Conservation (phyloP, 2,797 vertebrate species). For the Buceros bicornis region DNA sequence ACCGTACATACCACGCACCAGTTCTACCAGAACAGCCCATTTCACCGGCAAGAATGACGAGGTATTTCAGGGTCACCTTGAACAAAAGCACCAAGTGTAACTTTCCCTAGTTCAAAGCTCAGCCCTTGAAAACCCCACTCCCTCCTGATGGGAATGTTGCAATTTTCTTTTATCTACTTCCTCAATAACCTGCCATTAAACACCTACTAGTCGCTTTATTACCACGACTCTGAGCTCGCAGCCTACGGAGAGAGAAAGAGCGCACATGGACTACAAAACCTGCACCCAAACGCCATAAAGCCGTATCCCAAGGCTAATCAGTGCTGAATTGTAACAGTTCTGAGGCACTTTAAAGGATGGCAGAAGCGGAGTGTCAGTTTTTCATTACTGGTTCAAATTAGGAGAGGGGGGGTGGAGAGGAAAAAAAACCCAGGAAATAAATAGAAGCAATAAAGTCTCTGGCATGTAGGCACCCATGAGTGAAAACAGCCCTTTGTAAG, state of each 20-base stretch:
- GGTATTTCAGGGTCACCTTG: slow-evolving; percentile 48
- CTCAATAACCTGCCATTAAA: slow-evolving; percentile 82
- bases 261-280: slow-evolving; percentile 35
- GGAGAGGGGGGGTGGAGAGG: background rate
- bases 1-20: background rate
- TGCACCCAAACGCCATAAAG: slow-evolving; percentile 57
- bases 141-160: slow-evolving; percentile 67
- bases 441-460: slow-evolving; percentile 71
- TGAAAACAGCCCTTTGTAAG: slow-evolving; percentile 67
- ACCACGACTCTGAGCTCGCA: slow-evolving; percentile 60
- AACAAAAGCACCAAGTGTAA: slow-evolving; percentile 71
- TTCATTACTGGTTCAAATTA: slow-evolving; percentile 74
- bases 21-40: background rate
- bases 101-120: slow-evolving; percentile 78
- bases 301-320: slow-evolving; percentile 52
- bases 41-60: slow-evolving; percentile 53
- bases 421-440: slow-evolving; percentile 65
- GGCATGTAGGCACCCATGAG: slow-evolving; percentile 59
- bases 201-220: slow-evolving; percentile 81
- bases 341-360: slow-evolving; percentile 35
- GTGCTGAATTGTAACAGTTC: slow-evolving; percentile 67
- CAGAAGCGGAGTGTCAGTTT: slow-evolving; percentile 34
- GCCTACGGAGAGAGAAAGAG: slow-evolving; percentile 55
- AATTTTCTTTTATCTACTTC: slow-evolving; percentile 80
- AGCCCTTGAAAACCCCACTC: slow-evolving; percentile 52